Evolutionary conservation across 2,888 invertebrate species (phyloP), one percentile per base, ranked within the genome.

Genomic region (Germaria angustata): DNA sequence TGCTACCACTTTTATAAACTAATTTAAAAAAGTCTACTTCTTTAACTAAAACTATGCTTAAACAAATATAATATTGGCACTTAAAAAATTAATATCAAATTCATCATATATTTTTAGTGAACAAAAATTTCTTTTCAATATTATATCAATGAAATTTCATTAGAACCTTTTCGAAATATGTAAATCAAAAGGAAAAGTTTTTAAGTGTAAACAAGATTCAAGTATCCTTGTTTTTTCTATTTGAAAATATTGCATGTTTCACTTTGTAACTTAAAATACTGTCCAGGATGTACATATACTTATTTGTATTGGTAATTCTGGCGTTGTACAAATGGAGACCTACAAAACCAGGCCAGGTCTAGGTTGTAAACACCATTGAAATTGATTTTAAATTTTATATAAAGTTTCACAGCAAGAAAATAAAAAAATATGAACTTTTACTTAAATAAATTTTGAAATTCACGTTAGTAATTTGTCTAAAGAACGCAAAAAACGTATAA

Each of bases 1-100:
- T 41, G 7, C 8, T 41, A 41, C n/a, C 41, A n/a, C n/a, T 61
- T 41, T 11, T 41, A 41, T 61, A 41, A 61, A 61, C 41, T 61
- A 41, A 7, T 22, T 22, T 46, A 20, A n/a, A 51, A 51, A 5
- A n/a, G n/a, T 28, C 28, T 24, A 11, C n/a, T n/a, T n/a, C n/a
- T n/a, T n/a, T n/a, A n/a, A n/a, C n/a, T n/a, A n/a, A n/a, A n/a
- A 51, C 24, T 51, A 24, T 22, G 6, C 24, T 24, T n/a, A 22
- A 24, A 24, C 11, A 20, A 41, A 41, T 15, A 7, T 41, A 15
- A 41, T 41, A 15, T 41, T 41, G 41, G 15, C 15, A 13, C 6
- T 15, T 11, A 46, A 46, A 9, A 20, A 46, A 20, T 17, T 46
- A 41, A 41, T 41, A 9, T 20, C 20, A 46, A 46, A 46, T 46